These are phyloP conservation scores for Scelioninae gen. 1 DNA, from an alignment of 2,888 invertebrate species.

Conservation along the genomic window DNA sequence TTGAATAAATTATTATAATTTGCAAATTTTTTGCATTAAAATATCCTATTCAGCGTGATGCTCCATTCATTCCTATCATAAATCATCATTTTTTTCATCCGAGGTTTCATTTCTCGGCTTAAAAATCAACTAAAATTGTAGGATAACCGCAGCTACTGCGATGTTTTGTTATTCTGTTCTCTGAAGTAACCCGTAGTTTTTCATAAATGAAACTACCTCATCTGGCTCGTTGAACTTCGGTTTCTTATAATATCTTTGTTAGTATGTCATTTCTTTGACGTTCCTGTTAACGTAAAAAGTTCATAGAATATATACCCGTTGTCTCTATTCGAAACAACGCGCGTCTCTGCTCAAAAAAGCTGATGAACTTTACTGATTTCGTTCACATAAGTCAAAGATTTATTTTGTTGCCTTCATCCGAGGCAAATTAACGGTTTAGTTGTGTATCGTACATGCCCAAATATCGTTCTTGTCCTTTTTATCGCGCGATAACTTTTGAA, in stretches of 20 bases:
- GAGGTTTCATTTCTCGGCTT: no score
- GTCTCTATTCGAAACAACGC: constrained; percentile 18
- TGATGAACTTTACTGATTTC: constrained; percentile 17
- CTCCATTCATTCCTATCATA: neutral
- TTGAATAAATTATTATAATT: neutral
- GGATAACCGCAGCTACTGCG: neutral
- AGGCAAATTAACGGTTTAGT: constrained; percentile 45
- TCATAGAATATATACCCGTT: neutral
- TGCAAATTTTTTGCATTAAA: constrained; percentile 1
- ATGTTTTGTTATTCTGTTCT: neutral
- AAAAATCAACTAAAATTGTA: no score
- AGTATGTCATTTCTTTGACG: constrained; percentile 53
- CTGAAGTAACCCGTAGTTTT: neutral
- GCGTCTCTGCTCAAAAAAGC: neutral
- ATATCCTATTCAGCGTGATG: neutral
- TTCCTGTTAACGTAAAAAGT: constrained; percentile 24
- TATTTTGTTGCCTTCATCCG: constrained; percentile 20
- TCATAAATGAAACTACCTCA: neutral
- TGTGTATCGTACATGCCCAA: constrained; percentile 16
- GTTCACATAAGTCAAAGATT: constrained; percentile 1
- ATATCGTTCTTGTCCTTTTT: constrained; percentile 31
- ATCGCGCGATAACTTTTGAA: constrained; percentile 20
- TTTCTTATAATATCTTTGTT: constrained; percentile 30
- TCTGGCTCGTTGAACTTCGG: constrained; percentile 30
- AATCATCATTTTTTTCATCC: neutral